Evolutionary conservation across 2,797 vertebrate species (phyloP).

Genomic region (Diceros bicornis): DNA sequence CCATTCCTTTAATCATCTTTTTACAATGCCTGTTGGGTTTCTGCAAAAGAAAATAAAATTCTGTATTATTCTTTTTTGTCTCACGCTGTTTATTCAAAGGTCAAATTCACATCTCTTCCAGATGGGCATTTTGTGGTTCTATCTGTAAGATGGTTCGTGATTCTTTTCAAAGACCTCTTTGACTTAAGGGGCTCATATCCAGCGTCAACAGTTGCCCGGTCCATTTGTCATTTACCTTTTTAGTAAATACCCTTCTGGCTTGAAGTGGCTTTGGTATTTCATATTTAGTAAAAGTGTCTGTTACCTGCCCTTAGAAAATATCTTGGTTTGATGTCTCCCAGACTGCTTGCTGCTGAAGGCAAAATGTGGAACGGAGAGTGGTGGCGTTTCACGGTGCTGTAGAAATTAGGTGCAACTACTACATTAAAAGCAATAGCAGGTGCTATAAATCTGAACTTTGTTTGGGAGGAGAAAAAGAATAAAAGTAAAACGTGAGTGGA

Average conservation of each 20-base stretch:
- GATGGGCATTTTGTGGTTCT: constrained; percentile 65
- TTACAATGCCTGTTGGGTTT: constrained; percentile 37
- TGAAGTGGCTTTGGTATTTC: constrained; percentile 78
- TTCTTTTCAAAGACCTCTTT: constrained; percentile 74
- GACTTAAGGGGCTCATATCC: constrained; percentile 44
- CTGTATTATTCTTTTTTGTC: constrained; percentile 41
- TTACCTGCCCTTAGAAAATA: constrained; percentile 82
- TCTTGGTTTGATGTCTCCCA: constrained; percentile 81
- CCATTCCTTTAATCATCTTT: not conserved
- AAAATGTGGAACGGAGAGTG: constrained; percentile 72
- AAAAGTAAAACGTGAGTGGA: constrained; percentile 74
- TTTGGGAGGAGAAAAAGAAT: constrained; percentile 71
- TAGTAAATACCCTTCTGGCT: constrained; percentile 74
- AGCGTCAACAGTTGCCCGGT: constrained; percentile 43
- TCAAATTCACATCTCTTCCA: constrained; percentile 73
- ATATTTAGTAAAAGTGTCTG: constrained; percentile 83
- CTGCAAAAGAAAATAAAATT: constrained; percentile 68
- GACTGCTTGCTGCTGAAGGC: constrained; percentile 81
- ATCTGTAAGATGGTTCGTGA: constrained; percentile 43
- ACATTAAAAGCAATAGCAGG: constrained; percentile 75
- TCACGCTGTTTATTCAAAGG: constrained; percentile 74
- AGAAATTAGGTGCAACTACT: constrained; percentile 68
- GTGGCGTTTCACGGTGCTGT: constrained; percentile 66
- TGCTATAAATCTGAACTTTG: constrained; percentile 81
- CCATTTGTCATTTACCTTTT: no score